Conservation (phyloP, 1,140 invertebrate genomes). For the Episyrphus balteatus region DNA sequence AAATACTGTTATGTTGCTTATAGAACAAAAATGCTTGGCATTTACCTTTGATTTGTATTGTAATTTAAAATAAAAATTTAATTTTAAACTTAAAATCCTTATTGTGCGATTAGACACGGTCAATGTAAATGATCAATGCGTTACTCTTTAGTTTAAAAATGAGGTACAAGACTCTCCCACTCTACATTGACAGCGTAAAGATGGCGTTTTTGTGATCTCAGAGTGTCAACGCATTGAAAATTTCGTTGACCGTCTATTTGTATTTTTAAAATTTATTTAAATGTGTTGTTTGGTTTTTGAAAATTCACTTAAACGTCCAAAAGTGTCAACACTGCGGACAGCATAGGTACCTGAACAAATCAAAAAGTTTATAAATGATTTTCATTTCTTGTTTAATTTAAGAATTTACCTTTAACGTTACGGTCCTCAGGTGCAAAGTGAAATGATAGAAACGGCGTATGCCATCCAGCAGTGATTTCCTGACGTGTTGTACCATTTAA, state of each 20-base stretch:
- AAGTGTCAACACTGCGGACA: too few relatives aligned
- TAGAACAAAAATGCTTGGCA: too few relatives aligned
- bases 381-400: constrained; percentile 8
- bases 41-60: too few relatives aligned
- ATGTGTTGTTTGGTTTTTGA: constrained; percentile 9
- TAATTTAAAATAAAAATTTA: neutral
- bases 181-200: too few relatives aligned
- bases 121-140: too few relatives aligned
- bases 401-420: constrained; percentile 17
- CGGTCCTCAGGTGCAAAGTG: constrained; percentile 17
- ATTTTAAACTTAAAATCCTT: neutral
- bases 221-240: too few relatives aligned
- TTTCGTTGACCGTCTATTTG: too few relatives aligned
- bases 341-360: neutral
- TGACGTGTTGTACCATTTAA: constrained; percentile 14
- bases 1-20: too few relatives aligned
- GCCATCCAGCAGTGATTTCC: constrained; percentile 19
- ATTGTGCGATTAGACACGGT: neutral
- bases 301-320: neutral
- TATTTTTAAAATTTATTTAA: neutral
- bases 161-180: too few relatives aligned
- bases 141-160: too few relatives aligned
- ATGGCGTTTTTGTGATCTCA: too few relatives aligned
- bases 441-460: constrained; percentile 33
- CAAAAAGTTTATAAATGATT: neutral